phyloP scores from a whole-genome alignment of 1,140 invertebrate genomes.

The Metaphire vulgaris region DNA sequence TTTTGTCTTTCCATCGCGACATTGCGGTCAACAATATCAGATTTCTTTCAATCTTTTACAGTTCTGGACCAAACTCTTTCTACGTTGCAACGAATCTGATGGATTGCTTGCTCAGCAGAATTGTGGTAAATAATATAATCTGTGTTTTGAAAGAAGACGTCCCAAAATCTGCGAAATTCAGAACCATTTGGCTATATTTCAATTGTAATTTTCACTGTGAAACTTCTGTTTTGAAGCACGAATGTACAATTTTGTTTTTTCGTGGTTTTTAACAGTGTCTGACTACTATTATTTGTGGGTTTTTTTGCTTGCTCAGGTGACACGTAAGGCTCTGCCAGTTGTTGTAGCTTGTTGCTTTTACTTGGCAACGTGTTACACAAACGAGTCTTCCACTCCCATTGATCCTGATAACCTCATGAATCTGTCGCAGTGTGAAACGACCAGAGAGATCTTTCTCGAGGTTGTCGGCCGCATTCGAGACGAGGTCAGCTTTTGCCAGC shows the following conservation, averaged over 20 bases:
- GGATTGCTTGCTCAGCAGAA: not conserved
- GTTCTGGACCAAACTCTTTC: not conserved
- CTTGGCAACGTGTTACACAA: not conserved
- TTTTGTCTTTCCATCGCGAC: not conserved
- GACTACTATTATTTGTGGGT: too few species aligned
- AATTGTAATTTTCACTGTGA: too few species aligned
- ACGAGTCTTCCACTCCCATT: not conserved
- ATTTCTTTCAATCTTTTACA: not conserved
- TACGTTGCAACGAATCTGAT: not conserved
- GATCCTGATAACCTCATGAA: not conserved
- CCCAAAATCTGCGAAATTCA: too few species aligned
- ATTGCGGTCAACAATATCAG: not conserved
- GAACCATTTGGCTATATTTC: too few species aligned
- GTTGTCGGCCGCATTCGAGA: not conserved
- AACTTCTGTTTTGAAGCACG: too few species aligned
- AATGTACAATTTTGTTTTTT: too few species aligned
- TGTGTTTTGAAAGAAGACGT: too few species aligned
- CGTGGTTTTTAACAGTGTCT: too few species aligned
- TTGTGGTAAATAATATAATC: not conserved
- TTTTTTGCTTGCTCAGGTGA: too few species aligned
- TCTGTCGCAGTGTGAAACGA: not conserved
- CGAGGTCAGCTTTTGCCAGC: not conserved
- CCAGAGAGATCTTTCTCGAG: not conserved
- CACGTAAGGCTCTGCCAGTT: not conserved
- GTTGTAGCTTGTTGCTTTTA: not conserved